A percentile compares a stretch with the other conserved stretches of the same genome.
These are phyloP conservation scores for Temnothorax curvispinosus DNA, from an alignment of 1,140 invertebrate genomes.

Conservation along the genomic window DNA sequence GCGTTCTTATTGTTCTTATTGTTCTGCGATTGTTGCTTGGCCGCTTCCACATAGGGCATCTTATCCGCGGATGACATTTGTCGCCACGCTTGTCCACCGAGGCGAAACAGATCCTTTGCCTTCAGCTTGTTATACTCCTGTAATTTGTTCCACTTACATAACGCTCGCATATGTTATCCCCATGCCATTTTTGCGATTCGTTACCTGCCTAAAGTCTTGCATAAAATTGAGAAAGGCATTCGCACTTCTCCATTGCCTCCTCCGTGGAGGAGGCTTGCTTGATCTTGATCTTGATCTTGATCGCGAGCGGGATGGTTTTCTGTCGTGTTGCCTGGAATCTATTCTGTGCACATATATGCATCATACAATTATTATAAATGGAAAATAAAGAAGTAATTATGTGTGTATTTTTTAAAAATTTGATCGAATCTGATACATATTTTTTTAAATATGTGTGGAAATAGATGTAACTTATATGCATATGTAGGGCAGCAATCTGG, in stretches of 20 bases:
- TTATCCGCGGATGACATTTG: conserved; percentile 76
- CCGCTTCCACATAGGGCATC: conserved; percentile 76
- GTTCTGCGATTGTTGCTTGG: conserved; percentile 64
- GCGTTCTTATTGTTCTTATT: conserved; percentile 44
- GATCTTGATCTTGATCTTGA: conserved; percentile 61
- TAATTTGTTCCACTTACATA: background rate
- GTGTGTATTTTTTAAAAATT: background rate
- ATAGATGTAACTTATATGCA: background rate
- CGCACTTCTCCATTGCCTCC: conserved; percentile 70
- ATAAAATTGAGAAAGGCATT: conserved; percentile 79
- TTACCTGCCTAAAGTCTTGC: conserved; percentile 78
- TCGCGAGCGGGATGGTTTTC: conserved; percentile 38
- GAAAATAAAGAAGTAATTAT: background rate
- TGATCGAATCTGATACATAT: background rate
- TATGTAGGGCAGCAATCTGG: background rate
- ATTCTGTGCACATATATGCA: background rate
- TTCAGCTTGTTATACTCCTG: conserved; percentile 52
- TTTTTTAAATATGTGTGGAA: background rate
- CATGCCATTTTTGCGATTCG: background rate
- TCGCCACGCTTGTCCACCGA: conserved; percentile 77
- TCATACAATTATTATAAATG: background rate
- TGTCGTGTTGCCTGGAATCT: conserved; percentile 8
- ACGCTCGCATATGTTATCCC: background rate
- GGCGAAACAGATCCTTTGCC: conserved; percentile 69
- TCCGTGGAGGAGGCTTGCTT: background rate